A percentile compares a stretch with the other conserved stretches of the same genome.
These are phyloP conservation scores for Sylvietta virens DNA, from an alignment of 2,113 vertebrate genomes.

Conservation along the genomic window DNA sequence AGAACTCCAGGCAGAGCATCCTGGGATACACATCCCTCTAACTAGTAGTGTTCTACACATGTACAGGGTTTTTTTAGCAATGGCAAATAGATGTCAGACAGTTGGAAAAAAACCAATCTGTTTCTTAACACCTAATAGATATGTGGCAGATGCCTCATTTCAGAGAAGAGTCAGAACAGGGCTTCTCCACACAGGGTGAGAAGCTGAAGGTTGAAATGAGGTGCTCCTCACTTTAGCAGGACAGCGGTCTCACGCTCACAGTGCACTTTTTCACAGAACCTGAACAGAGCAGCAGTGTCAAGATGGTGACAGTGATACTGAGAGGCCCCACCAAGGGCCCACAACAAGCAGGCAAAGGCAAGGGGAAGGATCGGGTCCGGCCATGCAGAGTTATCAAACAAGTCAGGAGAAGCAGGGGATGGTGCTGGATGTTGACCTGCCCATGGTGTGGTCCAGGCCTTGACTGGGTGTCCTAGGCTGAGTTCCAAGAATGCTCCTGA, in stretches of 20 bases:
- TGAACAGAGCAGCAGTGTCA: neutral
- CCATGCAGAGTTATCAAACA: accelerated
- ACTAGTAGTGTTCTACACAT: neutral
- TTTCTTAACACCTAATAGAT: neutral
- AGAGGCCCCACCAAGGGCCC: neutral
- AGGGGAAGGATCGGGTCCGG: neutral
- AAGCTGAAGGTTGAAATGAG: neutral
- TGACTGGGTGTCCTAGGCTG: neutral
- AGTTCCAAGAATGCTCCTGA: neutral
- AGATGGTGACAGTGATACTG: too few relatives aligned
- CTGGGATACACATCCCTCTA: neutral
- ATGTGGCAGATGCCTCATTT: neutral
- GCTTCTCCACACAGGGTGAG: neutral
- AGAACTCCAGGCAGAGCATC: neutral
- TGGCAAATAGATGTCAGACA: accelerated
- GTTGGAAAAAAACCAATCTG: accelerated
- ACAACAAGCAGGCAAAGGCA: neutral
- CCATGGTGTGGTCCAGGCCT: neutral
- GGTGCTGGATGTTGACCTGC: neutral
- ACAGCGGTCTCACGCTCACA: accelerated
- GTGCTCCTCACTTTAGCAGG: neutral
- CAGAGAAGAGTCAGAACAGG: neutral
- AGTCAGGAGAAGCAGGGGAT: neutral
- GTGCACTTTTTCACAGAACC: neutral
- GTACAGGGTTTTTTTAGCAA: neutral